Conservation (phyloP, 1,140 invertebrate genomes). For the Augochlora pura region DNA sequence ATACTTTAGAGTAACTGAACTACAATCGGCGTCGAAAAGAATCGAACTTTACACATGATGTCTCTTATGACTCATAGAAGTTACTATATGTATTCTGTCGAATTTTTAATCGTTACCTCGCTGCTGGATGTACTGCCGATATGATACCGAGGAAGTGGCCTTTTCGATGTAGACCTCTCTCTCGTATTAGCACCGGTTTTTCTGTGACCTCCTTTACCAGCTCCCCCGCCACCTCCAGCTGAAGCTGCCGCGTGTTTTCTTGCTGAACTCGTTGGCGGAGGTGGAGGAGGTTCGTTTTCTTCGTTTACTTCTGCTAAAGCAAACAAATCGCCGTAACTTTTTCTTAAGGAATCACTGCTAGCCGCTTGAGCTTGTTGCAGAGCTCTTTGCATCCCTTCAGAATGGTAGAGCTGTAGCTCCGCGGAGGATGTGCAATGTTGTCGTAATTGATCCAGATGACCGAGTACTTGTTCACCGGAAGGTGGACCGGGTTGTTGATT, state of each 20-base stretch:
- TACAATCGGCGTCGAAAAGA: no score
- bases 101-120: slow-evolving; percentile 82
- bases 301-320: slow-evolving; percentile 94
- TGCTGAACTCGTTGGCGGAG: slow-evolving; percentile 80
- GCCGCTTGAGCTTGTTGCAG: slow-evolving; percentile 89
- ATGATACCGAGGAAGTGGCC: slow-evolving; percentile 78
- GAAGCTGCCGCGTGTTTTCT: slow-evolving; percentile 80
- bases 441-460: slow-evolving; percentile 95
- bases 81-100: background rate
- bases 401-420: slow-evolving; percentile 85
- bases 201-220: slow-evolving; percentile 77
- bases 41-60: no score
- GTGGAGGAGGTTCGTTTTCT: slow-evolving; percentile 77
- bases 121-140: slow-evolving; percentile 83
- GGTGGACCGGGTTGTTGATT: slow-evolving; percentile 83
- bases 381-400: slow-evolving; percentile 94
- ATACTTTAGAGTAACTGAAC: no score
- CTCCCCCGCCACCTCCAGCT: slow-evolving; percentile 66
- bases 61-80: no score
- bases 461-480: slow-evolving; percentile 90
- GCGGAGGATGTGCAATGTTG: slow-evolving; percentile 84
- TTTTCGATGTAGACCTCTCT: slow-evolving; percentile 79
- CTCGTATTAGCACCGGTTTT: slow-evolving; percentile 77
- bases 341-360: slow-evolving; percentile 91
- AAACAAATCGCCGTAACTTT: slow-evolving; percentile 95